phyloP scores from a whole-genome alignment of 30 jellyfish, hydroid and myxozoan genomes.

The Hydra vulgaris region DNA sequence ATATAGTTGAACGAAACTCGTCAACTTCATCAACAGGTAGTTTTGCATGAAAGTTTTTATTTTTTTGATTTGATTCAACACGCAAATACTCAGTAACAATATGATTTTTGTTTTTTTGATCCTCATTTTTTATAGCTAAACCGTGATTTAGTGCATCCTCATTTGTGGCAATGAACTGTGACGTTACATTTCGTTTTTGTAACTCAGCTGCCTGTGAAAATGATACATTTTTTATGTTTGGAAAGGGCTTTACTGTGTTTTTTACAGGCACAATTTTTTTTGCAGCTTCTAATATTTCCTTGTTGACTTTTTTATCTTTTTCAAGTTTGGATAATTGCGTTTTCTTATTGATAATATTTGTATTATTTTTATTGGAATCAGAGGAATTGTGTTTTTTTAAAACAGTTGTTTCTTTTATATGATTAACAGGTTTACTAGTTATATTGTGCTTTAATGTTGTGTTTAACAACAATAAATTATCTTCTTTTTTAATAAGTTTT shows the following conservation, averaged over 20 bases:
- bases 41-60: not conserved
- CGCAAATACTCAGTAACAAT: not conserved
- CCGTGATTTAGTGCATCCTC: not conserved
- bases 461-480: too few relatives aligned
- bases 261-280: conserved; percentile 11
- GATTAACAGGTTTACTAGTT: not conserved
- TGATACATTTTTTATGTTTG: not conserved
- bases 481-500: not conserved
- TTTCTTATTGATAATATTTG: not conserved
- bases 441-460: not conserved
- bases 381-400: not conserved
- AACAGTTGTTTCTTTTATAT: not conserved
- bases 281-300: conserved; percentile 13
- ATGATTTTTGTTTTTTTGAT: not conserved
- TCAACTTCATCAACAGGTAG: not conserved
- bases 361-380: not conserved
- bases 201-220: not conserved
- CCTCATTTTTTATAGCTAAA: not conserved
- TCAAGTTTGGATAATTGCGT: conserved; percentile 5
- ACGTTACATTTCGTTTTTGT: not conserved
- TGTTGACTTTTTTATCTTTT: conserved; percentile 10
- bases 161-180: not conserved
- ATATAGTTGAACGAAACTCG: not conserved
- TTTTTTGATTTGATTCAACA: not conserved
- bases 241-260: not conserved